Evolutionary conservation across 1,140 invertebrate species (phyloP).

Genomic region (Cyphomyrmex costatus): DNA sequence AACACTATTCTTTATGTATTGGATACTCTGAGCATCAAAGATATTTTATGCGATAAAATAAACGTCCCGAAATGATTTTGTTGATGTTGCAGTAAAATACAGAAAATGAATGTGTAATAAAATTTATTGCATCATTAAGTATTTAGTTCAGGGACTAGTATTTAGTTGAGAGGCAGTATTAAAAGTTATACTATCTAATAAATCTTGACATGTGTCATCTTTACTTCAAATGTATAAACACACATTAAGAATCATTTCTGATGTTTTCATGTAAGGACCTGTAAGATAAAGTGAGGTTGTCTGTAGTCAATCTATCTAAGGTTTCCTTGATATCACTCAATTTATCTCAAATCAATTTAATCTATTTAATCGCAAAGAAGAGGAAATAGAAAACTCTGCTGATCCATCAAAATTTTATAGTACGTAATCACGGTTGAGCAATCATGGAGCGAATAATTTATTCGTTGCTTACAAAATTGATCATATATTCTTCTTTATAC

Average conservation of each 20-base stretch:
- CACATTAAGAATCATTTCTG: background rate
- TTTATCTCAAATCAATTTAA: conserved; percentile 29
- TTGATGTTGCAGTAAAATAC: background rate
- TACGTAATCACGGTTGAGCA: background rate
- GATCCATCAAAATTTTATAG: conserved; percentile 3
- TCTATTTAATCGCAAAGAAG: conserved; percentile 14
- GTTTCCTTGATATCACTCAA: background rate
- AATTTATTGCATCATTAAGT: background rate
- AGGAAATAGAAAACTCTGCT: background rate
- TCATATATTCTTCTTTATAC: background rate
- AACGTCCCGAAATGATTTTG: background rate
- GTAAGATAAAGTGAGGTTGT: background rate
- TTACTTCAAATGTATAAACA: background rate
- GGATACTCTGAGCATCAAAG: background rate
- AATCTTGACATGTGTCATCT: background rate
- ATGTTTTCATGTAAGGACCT: conserved; percentile 6
- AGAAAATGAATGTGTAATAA: background rate
- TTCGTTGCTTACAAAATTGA: background rate
- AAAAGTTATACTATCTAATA: background rate
- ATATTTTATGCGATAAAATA: background rate
- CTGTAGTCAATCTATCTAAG: background rate
- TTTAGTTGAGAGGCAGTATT: background rate
- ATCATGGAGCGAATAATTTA: background rate
- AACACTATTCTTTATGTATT: background rate
- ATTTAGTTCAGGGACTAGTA: too few relatives aligned